Evolutionary conservation across 1,140 invertebrate genomes (phyloP).

Genomic region (Drosophila serrata): DNA sequence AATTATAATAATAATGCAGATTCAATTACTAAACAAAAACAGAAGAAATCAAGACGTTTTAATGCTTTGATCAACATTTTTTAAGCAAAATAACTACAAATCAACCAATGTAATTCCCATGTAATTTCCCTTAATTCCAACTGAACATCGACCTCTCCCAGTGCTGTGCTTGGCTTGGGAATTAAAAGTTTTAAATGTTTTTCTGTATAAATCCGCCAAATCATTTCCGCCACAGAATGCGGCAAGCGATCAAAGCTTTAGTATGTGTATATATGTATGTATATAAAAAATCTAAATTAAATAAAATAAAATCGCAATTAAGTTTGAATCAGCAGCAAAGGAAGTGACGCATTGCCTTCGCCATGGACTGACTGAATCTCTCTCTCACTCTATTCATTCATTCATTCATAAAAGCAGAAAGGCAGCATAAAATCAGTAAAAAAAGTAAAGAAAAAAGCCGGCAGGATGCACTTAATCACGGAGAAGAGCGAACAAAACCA

Average conservation of each 20-base stretch:
- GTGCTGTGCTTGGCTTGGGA: slow-evolving; percentile 3
- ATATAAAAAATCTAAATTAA: slow-evolving; percentile 34
- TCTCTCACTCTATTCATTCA: slow-evolving; percentile 6
- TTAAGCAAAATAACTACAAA: neutral
- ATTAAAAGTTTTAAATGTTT: slow-evolving; percentile 41
- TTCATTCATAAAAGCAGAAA: slow-evolving; percentile 25
- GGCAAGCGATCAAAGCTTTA: slow-evolving; percentile 38
- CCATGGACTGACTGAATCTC: neutral
- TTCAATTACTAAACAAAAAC: neutral
- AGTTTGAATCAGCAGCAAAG: slow-evolving; percentile 12
- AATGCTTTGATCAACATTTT: neutral
- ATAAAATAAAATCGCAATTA: slow-evolving; percentile 45
- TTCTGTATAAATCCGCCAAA: slow-evolving; percentile 38
- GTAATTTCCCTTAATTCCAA: neutral
- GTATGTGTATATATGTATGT: neutral
- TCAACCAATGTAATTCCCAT: neutral
- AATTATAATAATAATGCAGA: slow-evolving; percentile 2
- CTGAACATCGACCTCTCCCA: slow-evolving; percentile 4
- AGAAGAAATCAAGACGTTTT: no score
- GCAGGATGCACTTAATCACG: slow-evolving; percentile 51
- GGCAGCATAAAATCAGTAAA: neutral
- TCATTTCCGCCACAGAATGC: slow-evolving; percentile 47
- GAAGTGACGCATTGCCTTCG: slow-evolving; percentile 39
- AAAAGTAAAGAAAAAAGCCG: slow-evolving; percentile 3
- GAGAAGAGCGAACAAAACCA: neutral